These are phyloP conservation scores for Barypeithes pellucidus DNA, from an alignment of 2,888 invertebrate genomes.

Conservation along the genomic window DNA sequence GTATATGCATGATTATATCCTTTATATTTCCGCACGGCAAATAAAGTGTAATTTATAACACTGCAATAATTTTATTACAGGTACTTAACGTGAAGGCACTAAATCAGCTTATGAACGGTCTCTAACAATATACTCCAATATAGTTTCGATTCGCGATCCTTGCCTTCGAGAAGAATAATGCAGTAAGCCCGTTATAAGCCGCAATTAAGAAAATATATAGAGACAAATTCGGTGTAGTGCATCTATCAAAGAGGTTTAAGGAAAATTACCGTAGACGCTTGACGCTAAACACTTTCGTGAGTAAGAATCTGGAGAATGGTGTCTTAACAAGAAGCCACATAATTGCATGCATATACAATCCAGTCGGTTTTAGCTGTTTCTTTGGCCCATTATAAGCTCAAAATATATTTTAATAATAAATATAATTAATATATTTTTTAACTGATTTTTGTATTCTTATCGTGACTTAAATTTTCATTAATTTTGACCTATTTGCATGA, in stretches of 20 bases:
- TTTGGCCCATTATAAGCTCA: no score
- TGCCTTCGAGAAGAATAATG: slow-evolving; percentile 37
- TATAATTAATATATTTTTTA: no score
- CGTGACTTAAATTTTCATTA: no score
- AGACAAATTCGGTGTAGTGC: slow-evolving; percentile 23
- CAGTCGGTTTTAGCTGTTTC: no score
- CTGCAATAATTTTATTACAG: neutral
- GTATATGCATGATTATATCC: neutral
- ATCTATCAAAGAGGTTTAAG: slow-evolving; percentile 4
- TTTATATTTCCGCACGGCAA: neutral
- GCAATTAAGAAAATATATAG: slow-evolving; percentile 41
- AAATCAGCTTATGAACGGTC: slow-evolving; percentile 13
- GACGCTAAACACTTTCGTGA: neutral
- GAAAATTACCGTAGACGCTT: neutral
- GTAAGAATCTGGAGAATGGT: no score
- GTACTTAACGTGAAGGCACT: neutral
- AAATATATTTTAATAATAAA: no score
- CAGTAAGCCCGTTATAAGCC: slow-evolving; percentile 26
- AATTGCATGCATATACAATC: no score
- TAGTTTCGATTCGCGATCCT: slow-evolving; percentile 37
- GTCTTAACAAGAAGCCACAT: no score
- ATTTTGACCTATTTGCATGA: no score
- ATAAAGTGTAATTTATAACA: neutral
- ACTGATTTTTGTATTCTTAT: no score
- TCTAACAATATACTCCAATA: slow-evolving; percentile 37